Evolutionary conservation across 2,797 vertebrate genomes (phyloP), one percentile per base, ranked within the genome.

Genomic region (Gila robusta): DNA sequence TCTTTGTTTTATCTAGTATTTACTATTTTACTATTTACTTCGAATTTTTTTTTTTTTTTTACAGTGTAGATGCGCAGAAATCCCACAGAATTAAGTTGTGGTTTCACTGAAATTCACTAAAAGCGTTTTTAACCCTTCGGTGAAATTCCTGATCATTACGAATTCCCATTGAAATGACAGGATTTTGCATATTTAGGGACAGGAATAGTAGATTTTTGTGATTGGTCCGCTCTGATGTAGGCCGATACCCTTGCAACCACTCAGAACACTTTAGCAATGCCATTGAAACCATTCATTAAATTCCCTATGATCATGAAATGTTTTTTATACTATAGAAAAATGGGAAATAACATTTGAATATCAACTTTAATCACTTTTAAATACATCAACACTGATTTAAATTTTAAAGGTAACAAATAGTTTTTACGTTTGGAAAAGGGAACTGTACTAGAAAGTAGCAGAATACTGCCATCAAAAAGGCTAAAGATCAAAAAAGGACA

Each of bases 401-500:
- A 41, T 26, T 9, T 26, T 23, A 56, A 44, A 39, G 37, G 10
- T 59, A 82, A 44, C 69, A 72, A 44, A 67, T 1, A 77, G 7
- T 26, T 64, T 73, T 56, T 56, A 52, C 14, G 4, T 56, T n/a
- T 67, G 2, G 14, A 54, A 67, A 81, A 54, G 49, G 19, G 6
- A 37, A 17, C 12, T 6, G 6, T 21, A 14, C 9, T 26, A 71
- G 2, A 62, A 59, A 19, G 49, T 23, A 37, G 32, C n/a, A n/a
- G n/a, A 59, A 56, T 11, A 35, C 56, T 59, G 9, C 69, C 16
- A 56, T 49, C 11, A 44, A 77, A 83, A 62, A 41, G 59, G 28
- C 64, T 44, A 23, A 71, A 79, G 73, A 23, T 74, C 26, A 82
- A 62, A 78, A 73, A 79, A 83, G 54, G 14, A 82, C 80, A 67